Base-by-base conservation (phyloP, 30 jellyfish, hydroid and myxozoan genomes). In the Rhopilema esculentum region DNA sequence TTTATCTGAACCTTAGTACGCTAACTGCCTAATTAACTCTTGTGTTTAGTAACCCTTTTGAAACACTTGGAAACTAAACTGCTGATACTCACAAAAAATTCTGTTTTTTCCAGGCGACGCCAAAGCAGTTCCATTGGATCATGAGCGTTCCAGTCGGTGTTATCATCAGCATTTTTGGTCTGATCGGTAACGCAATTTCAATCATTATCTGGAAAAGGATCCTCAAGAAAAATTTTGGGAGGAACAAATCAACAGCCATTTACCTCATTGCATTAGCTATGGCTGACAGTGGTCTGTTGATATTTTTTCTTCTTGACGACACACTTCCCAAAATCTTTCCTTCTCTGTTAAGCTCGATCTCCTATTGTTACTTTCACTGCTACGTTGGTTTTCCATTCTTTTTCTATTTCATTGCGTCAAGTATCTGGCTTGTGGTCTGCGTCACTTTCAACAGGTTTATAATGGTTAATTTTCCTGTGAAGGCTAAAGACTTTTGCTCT, bases 381-480 rank as follows among this genome's bases (percentile, higher is more conserved):
- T 92, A 85, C 65, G 49, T 92, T 86, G 98, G 96, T 52, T 92
- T 77, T 66, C 98, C 98, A 6, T 65, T 92, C 91, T 92, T 74
- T 78, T 92, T 84, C 93, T 88, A 67, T 49, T 85, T 77, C 93
- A 86, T 92, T 48, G 94, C 74, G 30, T 89, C 91, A 21, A 91
- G 97, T 79, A 91, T 91, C 17, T 91, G 97, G 97, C 86, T 91
- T 79, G 84, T 91, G 28, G 91, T 92, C 1, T 79, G 93, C 31
- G 93, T 92, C 25, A 66, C 98, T 28, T 48, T 57, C 50, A 92
- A 92, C 87, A 90, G 98, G 27, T 92, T 92, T 77, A 53, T 92
- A 71, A 75, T 93, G 82, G 96, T 92, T 12, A 82, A 71, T 18
- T 79, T 85, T 63, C 98, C 98, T 12, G 66, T 72, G 62, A 77